These are phyloP conservation scores for Tinamus major DNA, from an alignment of 2,797 vertebrate genomes.

Conservation along the genomic window DNA sequence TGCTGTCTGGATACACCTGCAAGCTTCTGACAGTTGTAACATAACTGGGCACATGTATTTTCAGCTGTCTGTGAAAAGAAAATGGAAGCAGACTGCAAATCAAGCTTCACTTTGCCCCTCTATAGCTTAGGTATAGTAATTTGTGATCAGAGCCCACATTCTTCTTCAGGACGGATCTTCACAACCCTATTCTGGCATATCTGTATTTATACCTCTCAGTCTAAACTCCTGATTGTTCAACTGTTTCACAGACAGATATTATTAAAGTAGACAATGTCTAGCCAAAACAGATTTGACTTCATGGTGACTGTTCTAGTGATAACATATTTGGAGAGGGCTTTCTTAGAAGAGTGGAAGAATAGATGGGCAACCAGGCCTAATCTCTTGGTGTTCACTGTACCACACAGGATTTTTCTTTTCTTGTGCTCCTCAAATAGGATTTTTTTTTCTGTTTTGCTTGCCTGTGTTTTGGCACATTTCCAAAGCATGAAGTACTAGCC, in stretches of 20 bases:
- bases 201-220: not conserved
- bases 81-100: not conserved
- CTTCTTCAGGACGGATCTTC: not conserved
- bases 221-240: not conserved
- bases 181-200: not conserved
- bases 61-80: not conserved
- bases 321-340: not conserved
- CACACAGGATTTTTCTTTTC: not conserved
- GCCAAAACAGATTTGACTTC: slow-evolving; percentile 8
- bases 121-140: not conserved
- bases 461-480: not conserved
- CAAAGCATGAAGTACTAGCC: not conserved
- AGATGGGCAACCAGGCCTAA: slow-evolving; percentile 27
- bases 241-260: not conserved
- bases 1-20: not conserved
- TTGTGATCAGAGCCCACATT: fast-evolving
- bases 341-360: slow-evolving; percentile 27
- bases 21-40: not conserved
- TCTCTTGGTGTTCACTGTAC: not conserved
- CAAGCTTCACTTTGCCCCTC: not conserved
- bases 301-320: slow-evolving; percentile 29
- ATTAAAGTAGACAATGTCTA: not conserved
- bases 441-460: not conserved
- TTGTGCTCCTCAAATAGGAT: not conserved
- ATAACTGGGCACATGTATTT: not conserved